Evolutionary conservation across 2,797 vertebrate species (phyloP).

Genomic region (Pseudopleuronectes americanus): DNA sequence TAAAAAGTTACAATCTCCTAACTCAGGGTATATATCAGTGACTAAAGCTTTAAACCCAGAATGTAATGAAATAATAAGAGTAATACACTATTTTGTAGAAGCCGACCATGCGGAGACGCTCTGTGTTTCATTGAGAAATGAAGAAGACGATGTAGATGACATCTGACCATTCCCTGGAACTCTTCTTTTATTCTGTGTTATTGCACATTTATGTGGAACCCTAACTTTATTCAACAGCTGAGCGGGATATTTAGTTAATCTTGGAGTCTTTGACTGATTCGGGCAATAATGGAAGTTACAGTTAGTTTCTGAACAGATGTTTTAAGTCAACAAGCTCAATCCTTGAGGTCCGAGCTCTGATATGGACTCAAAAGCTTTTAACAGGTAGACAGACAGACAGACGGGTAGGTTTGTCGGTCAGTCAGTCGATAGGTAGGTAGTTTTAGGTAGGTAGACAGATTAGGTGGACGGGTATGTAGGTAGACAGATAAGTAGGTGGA

Average conservation of each 20-base stretch:
- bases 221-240: background rate
- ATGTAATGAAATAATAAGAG: no score
- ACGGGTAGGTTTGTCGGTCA: no score
- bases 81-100: no score
- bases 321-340: conserved; percentile 3
- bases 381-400: background rate
- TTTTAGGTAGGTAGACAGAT: no score
- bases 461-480: no score
- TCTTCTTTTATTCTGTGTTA: background rate
- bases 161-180: background rate
- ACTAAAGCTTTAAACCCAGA: background rate
- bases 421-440: no score
- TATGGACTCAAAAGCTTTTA: no score
- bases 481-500: no score
- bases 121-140: background rate
- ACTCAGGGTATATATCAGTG: background rate
- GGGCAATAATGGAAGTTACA: background rate
- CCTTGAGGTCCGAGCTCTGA: background rate
- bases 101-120: no score
- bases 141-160: background rate
- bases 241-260: background rate
- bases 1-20: background rate
- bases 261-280: background rate
- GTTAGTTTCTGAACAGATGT: conserved; percentile 3
- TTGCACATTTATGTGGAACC: background rate